Base-by-base conservation (phyloP, 1,140 invertebrate species). In the Camponotus pennsylvanicus region DNA sequence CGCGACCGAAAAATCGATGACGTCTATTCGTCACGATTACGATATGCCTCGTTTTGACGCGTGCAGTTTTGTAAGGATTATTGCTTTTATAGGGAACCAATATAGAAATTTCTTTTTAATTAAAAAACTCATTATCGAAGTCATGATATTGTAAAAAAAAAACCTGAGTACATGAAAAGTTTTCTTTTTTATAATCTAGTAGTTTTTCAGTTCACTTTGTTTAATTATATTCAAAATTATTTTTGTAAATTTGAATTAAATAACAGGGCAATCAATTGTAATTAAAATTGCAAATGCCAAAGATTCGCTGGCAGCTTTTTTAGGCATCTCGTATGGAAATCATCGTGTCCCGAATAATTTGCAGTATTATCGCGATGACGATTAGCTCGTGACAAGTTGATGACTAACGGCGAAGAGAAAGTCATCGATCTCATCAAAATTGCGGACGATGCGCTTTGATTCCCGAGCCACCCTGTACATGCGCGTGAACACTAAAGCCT, bases 391-490 rank as follows among this genome's bases (percentile, higher is more conserved):
- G n/a, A 59, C 64, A 34, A 40, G 13, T 21, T 32, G 66, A 45
- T 66, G 61, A 66, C 32, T 34, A 8, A 27, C 64, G 64, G 9
- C 66, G 15, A 70, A 15, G 78, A 80, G 66, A 80, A 80, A 87
- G 64, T 85, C 66, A 57, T 57, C 59, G 59, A 32, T 45, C 69
- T 2, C 64, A n/a, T 64, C 34, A 40, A 79, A 88, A 70, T 27
- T 21, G 55, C 66, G 21, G 27, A 15, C 49, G 42, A 73, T 21
- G 73, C 32, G 13, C 52, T 15, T 61, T 77, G 69, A 11, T 55
- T 84, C n/a, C 61, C 70, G 45, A 37, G n/a, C 7, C 89, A 90
- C 85, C 88, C 79, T 87, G 73, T 89, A 75, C 18, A 52, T 80
- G 7, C 84, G 32, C 84, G 57, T 70, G 79, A 55, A 59, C 76